Conservation (phyloP, 1,140 invertebrate species). For the Choristoneura fumiferana region DNA sequence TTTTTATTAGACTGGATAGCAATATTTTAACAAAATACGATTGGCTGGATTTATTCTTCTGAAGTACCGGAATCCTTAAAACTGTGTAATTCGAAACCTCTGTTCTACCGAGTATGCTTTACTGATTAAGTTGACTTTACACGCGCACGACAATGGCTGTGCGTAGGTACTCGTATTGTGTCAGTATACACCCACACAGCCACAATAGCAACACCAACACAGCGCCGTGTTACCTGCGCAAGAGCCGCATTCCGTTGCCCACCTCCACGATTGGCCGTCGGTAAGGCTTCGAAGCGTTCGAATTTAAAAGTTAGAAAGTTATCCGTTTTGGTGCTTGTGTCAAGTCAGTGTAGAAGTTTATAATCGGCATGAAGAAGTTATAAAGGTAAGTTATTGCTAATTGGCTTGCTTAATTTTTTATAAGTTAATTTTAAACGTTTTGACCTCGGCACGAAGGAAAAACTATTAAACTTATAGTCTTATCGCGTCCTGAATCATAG, state of each 20-base stretch:
- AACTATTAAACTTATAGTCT: conserved; percentile 17
- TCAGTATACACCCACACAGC: conserved; percentile 20
- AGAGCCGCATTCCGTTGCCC: conserved; percentile 70
- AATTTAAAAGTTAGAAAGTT: conserved; percentile 66
- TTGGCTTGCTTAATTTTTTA: conserved; percentile 37
- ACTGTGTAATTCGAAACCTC: too few relatives aligned
- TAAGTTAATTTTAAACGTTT: conserved; percentile 13
- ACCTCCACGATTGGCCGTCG: conserved; percentile 60
- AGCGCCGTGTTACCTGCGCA: conserved; percentile 57
- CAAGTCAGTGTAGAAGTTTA: conserved; percentile 24
- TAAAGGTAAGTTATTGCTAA: not conserved
- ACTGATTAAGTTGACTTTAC: conserved; percentile 27
- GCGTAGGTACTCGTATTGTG: conserved; percentile 32
- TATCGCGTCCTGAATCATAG: conserved; percentile 17
- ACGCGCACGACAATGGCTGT: conserved; percentile 30
- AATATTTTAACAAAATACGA: too few relatives aligned
- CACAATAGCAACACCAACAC: not conserved
- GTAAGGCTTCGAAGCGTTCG: conserved; percentile 55
- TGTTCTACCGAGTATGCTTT: not conserved
- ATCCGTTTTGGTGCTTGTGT: conserved; percentile 37
- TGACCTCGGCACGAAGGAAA: conserved; percentile 22
- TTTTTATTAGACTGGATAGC: too few relatives aligned
- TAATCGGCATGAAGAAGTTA: not conserved
- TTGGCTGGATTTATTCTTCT: too few relatives aligned
- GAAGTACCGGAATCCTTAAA: too few relatives aligned